Percentiles rank a stretch among this genome's conserved stretches.
These are phyloP conservation scores for Thinocorus orbignyianus DNA, from an alignment of 2,113 vertebrate genomes.

Conservation along the genomic window DNA sequence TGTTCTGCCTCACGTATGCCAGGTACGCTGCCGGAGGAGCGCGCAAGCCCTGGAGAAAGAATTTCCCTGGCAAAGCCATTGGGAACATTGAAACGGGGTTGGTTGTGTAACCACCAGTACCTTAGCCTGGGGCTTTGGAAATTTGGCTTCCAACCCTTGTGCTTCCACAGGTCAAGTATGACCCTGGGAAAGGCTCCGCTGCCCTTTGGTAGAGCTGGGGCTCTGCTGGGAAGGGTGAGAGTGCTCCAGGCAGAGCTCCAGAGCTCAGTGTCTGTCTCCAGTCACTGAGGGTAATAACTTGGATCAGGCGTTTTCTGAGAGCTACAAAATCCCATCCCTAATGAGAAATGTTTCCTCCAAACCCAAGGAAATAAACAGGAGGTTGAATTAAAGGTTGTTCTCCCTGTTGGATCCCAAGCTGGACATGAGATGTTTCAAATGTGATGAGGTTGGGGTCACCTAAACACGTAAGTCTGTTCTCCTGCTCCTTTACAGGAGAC, in stretches of 20 bases:
- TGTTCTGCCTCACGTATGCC: neutral
- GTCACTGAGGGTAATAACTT: neutral
- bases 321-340: neutral
- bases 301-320: neutral
- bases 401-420: neutral
- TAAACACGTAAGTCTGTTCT: accelerated
- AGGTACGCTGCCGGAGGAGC: neutral
- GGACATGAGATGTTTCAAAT: accelerated
- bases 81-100: neutral
- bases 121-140: constrained; percentile 45
- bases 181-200: neutral
- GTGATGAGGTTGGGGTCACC: neutral
- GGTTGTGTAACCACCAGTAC: neutral
- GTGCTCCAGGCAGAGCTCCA: neutral
- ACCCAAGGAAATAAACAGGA: neutral
- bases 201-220: neutral
- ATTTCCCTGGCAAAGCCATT: neutral
- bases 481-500: neutral
- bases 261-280: neutral
- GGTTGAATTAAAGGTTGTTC: neutral
- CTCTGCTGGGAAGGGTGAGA: neutral
- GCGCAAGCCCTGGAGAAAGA: neutral
- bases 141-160: neutral
- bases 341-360: neutral
- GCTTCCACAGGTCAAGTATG: neutral